phyloP scores from a whole-genome alignment of 2,888 invertebrate species.

The Tetheella fluctuosa region DNA sequence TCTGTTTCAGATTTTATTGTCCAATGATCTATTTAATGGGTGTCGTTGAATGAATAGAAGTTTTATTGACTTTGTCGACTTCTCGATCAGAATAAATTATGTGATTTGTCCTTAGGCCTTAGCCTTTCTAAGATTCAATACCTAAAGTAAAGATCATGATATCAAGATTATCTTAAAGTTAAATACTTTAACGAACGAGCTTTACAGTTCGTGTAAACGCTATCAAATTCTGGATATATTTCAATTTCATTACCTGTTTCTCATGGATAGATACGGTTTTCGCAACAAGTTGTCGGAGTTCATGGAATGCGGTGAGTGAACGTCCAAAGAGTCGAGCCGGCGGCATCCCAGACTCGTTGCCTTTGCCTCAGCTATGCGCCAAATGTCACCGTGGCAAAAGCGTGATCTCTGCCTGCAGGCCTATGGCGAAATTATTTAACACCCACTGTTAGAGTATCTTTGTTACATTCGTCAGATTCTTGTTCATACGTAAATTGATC shows the following conservation, averaged over 20 bases:
- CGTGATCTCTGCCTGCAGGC: conserved; percentile 55
- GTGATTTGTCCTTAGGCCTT: neutral
- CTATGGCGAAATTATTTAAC: conserved; percentile 45
- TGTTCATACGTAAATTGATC: conserved; percentile 26
- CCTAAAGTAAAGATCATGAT: neutral
- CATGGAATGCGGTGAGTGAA: conserved; percentile 76
- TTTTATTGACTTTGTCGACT: neutral
- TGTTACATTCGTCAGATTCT: conserved; percentile 24
- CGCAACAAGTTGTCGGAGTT: conserved; percentile 51
- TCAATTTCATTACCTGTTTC: conserved; percentile 26
- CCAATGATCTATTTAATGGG: conserved; percentile 15
- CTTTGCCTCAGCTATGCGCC: conserved; percentile 55
- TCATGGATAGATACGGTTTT: conserved; percentile 51
- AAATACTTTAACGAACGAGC: neutral
- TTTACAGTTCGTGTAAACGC: conserved; percentile 4
- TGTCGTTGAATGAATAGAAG: conserved; percentile 1
- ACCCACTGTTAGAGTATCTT: conserved; percentile 12
- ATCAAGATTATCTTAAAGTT: too few species aligned
- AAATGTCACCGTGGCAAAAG: conserved; percentile 74
- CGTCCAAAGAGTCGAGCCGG: conserved; percentile 56
- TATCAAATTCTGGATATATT: conserved; percentile 5
- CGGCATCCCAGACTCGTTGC: conserved; percentile 58
- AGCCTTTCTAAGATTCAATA: neutral
- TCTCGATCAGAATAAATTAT: neutral
- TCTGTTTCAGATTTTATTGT: conserved; percentile 28